Percentiles rank a stretch among this genome's conserved stretches.
Evolutionary conservation across 2,113 vertebrate genomes (phyloP).

Genomic region (Sclerurus mexicanus): DNA sequence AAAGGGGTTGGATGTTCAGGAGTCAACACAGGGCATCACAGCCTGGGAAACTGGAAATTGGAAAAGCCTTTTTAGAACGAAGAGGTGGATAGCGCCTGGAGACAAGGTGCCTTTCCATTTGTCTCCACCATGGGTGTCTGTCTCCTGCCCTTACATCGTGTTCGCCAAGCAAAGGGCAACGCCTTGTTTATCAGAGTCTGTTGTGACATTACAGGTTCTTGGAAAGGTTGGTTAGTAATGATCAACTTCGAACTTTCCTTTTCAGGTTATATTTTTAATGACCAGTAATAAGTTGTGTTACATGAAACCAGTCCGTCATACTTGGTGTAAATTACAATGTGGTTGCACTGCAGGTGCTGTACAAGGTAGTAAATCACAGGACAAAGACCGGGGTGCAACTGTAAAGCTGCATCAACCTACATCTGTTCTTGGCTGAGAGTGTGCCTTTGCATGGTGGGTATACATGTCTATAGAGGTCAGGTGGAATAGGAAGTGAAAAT

Average conservation of each 20-base stretch:
- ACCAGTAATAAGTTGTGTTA: not conserved
- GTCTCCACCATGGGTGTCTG: rapidly evolving
- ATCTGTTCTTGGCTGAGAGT: not conserved
- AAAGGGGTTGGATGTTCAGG: not conserved
- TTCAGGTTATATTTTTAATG: not conserved
- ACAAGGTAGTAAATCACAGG: not conserved
- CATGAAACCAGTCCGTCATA: not conserved
- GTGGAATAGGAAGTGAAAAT: not conserved
- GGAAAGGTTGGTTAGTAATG: not conserved
- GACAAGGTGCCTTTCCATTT: not conserved
- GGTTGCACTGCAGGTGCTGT: not conserved
- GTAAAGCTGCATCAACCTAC: not conserved
- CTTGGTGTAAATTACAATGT: not conserved
- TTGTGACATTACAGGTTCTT: not conserved
- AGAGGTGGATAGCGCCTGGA: not conserved
- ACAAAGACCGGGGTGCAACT: not conserved
- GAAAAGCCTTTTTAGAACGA: not conserved
- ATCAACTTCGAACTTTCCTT: not conserved
- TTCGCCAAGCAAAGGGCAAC: not conserved
- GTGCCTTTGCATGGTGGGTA: not conserved
- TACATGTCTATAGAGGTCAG: not conserved
- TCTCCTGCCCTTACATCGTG: rapidly evolving
- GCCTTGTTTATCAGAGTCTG: not conserved
- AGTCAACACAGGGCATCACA: not conserved
- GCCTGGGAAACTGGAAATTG: not conserved